Percentiles rank a stretch among this genome's conserved stretches.
Conservation (phyloP, 2,888 invertebrate genomes). For the Apamea monoglypha region DNA sequence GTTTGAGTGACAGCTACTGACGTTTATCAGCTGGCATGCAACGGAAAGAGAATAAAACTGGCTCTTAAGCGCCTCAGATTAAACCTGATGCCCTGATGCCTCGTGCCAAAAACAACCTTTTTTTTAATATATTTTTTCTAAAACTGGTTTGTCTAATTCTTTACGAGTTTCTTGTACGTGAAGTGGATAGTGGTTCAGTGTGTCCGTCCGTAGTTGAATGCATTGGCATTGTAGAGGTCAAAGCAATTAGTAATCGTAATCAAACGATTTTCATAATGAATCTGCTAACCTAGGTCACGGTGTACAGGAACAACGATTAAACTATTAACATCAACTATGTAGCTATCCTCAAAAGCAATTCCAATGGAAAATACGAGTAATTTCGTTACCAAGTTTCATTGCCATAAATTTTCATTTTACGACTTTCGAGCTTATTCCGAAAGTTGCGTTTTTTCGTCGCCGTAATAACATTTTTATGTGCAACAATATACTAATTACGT, state of each 20-base stretch:
- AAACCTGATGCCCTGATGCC: constrained; percentile 43
- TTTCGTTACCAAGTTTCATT: constrained; percentile 36
- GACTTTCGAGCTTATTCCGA: constrained; percentile 41
- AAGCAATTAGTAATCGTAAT: constrained; percentile 47
- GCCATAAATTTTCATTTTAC: constrained; percentile 62
- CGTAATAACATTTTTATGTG: constrained; percentile 66
- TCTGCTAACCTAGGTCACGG: constrained; percentile 41
- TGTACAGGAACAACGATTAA: constrained; percentile 39
- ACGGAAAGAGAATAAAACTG: constrained; percentile 51
- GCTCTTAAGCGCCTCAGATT: constrained; percentile 36
- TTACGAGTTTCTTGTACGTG: constrained; percentile 25
- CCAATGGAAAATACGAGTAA: constrained; percentile 19
- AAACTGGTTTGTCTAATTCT: constrained; percentile 21
- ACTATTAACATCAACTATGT: constrained; percentile 43
- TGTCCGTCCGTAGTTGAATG: constrained; percentile 13
- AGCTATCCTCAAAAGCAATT: constrained; percentile 20
- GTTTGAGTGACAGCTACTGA: constrained; percentile 67
- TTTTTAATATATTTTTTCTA: background rate
- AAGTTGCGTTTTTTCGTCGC: constrained; percentile 58
- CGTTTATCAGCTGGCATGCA: constrained; percentile 46
- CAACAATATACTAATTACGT: constrained; percentile 75
- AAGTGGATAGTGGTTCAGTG: constrained; percentile 6
- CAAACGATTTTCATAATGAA: constrained; percentile 24
- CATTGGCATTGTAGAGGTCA: constrained; percentile 40
- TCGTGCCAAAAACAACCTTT: constrained; percentile 37